Conservation (phyloP, 30 jellyfish, hydroid and myxozoan species). For the Aurelia sp. region DNA sequence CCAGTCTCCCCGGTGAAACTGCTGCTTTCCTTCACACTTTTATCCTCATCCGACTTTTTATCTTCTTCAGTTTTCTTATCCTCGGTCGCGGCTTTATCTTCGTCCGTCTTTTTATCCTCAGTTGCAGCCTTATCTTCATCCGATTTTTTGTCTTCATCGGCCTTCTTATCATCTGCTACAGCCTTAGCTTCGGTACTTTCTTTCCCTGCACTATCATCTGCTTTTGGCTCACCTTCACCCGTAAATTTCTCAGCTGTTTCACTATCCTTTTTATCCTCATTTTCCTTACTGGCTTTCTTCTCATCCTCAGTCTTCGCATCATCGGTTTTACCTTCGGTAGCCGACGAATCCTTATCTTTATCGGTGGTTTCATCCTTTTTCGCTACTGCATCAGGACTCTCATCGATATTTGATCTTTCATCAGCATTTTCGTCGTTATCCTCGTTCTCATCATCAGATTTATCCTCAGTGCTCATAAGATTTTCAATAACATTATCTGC, state of each 20-base stretch:
- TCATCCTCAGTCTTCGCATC: constrained; percentile 23
- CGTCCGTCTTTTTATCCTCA: constrained; percentile 9
- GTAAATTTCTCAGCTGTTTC: constrained; percentile 13
- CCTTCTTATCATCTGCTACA: constrained; percentile 8
- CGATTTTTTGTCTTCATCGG: constrained; percentile 20
- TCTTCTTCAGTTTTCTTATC: constrained; percentile 20
- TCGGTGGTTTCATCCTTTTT: no score
- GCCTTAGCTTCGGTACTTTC: constrained; percentile 20
- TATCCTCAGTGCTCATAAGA: constrained; percentile 27
- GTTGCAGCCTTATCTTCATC: constrained; percentile 1
- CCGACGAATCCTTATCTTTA: no score
- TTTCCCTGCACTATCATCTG: neutral
- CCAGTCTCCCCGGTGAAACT: neutral
- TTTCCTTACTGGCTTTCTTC: constrained; percentile 33
- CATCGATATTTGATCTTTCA: constrained; percentile 40
- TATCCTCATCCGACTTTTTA: constrained; percentile 23
- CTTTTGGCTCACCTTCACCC: constrained; percentile 8
- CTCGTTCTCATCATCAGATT: constrained; percentile 60
- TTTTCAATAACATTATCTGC: constrained; percentile 40
- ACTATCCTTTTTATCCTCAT: constrained; percentile 22
- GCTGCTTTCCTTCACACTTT: constrained; percentile 12
- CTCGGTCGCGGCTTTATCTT: constrained; percentile 14
- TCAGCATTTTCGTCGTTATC: constrained; percentile 73
- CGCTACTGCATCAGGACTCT: constrained; percentile 26
- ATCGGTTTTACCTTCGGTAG: constrained; percentile 22